Percentiles rank a stretch among this genome's conserved stretches.
Conservation (phyloP, 1,140 invertebrate genomes). For the Listronotus bonariensis region DNA sequence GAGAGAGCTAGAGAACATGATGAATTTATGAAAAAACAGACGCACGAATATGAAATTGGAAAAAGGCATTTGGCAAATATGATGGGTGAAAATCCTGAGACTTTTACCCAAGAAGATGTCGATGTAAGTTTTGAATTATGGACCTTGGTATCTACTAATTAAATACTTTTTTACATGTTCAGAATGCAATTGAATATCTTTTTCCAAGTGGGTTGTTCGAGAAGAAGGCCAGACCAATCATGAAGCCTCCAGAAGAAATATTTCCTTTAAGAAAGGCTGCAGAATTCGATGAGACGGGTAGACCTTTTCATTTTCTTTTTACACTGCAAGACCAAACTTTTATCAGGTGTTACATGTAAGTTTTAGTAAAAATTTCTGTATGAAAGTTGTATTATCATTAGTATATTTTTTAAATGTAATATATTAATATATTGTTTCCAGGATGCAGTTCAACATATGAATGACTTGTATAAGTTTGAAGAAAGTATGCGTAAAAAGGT, state of each 20-base stretch:
- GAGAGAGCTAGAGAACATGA: constrained; percentile 80
- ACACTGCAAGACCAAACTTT: constrained; percentile 84
- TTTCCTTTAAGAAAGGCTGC: constrained; percentile 86
- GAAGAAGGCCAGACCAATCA: constrained; percentile 77
- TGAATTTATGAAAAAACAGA: constrained; percentile 83
- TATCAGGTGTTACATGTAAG: constrained; percentile 82
- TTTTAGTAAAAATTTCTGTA: constrained; percentile 27
- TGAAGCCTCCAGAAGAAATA: constrained; percentile 84
- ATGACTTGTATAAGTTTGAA: constrained; percentile 70
- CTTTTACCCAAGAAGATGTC: constrained; percentile 87
- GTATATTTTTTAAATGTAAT: too few relatives aligned
- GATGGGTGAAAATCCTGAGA: constrained; percentile 87
- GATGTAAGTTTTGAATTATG: constrained; percentile 67
- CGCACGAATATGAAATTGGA: constrained; percentile 85
- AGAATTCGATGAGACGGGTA: constrained; percentile 85
- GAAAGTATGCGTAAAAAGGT: constrained; percentile 68
- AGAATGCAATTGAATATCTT: constrained; percentile 88
- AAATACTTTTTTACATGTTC: constrained; percentile 37
- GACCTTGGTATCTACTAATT: neutral
- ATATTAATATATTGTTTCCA: constrained; percentile 47
- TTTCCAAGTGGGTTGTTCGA: constrained; percentile 91
- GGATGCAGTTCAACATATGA: constrained; percentile 67
- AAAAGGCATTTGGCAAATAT: constrained; percentile 96
- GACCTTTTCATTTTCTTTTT: constrained; percentile 91
- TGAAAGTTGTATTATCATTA: constrained; percentile 13